Percentiles rank a stretch among this genome's conserved stretches.
Conservation (phyloP, 1,140 invertebrate species). For the Theocolax elegans region DNA sequence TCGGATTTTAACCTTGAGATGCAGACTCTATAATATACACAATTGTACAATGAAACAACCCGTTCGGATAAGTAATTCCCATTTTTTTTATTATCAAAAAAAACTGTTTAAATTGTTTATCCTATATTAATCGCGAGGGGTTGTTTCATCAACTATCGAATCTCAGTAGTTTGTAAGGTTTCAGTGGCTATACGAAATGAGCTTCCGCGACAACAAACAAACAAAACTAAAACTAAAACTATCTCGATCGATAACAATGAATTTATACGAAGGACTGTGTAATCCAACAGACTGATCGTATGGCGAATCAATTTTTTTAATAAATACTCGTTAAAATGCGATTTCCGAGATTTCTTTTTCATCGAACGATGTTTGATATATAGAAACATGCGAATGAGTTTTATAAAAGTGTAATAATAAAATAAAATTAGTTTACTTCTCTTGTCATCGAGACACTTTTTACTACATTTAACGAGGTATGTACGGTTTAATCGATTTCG, state of each 20-base stretch:
- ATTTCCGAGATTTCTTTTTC: constrained; percentile 3
- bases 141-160: not conserved
- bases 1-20: no score
- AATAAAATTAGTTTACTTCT: not conserved
- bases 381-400: not conserved
- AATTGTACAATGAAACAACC: no score
- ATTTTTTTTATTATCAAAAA: not conserved
- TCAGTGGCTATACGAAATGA: not conserved
- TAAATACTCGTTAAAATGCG: constrained; percentile 1
- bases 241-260: not conserved
- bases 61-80: no score
- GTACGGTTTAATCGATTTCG: no score
- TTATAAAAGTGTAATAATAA: not conserved
- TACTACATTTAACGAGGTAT: no score
- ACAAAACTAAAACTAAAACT: not conserved
- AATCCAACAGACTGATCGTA: not conserved
- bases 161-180: constrained; percentile 6
- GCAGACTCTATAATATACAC: no score
- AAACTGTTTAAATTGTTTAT: not conserved
- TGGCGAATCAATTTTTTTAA: not conserved
- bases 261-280: constrained; percentile 7
- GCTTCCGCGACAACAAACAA: no score
- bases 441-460: not conserved
- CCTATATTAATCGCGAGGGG: not conserved
- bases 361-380: constrained; percentile 2